Base-by-base conservation (phyloP, 2,113 vertebrate genomes). In the Ondatra zibethicus region DNA sequence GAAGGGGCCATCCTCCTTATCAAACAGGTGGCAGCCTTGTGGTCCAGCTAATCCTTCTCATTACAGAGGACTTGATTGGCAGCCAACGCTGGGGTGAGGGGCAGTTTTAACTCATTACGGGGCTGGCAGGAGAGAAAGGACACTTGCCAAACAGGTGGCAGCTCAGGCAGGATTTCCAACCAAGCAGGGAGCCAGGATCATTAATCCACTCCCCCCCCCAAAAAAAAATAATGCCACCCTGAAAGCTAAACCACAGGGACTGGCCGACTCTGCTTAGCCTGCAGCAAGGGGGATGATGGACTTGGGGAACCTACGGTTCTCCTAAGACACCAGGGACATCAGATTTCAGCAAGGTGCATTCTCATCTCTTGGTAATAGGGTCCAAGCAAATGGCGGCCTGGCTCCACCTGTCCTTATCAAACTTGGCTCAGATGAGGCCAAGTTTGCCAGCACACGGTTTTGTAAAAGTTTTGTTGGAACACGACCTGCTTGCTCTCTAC, bases 1-100 rank as follows among this genome's bases (percentile, higher is more conserved):
- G 7, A 50, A 72, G 55, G 70, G 76, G 68, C 89, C 89, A 5
- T n/a, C 61, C 31, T 92, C 92, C 80, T 76, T 52, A 42, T 86
- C 92, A 91, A 94, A 96, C 97, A 97, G 96, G 95, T 92, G 94
- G 92, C 88, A 95, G 91, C 85, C 77, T 82, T 42, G 3, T 4
- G n/a, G 58, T 78, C 81, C 77, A 31, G 42, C 47, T 93, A 92
- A 92, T 94, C 91, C 63, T 95, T 78, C 96, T 93, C 92, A 96
- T 95, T 89, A 95, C 91, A 72, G 86, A 89, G 13, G 47, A 68
- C n/a, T 52, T 96, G 96, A 96, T 89, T 33, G 1, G 61, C 23
- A 6, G 95, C 82, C 96, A 97, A 92, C 61, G 72, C 29, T 11
- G 70, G 65, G 47, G 61, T 31, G 58, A 85, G 93, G 94, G 66